These are phyloP conservation scores for Cyaniris semiargus DNA, from an alignment of 2,888 invertebrate genomes.

Conservation along the genomic window DNA sequence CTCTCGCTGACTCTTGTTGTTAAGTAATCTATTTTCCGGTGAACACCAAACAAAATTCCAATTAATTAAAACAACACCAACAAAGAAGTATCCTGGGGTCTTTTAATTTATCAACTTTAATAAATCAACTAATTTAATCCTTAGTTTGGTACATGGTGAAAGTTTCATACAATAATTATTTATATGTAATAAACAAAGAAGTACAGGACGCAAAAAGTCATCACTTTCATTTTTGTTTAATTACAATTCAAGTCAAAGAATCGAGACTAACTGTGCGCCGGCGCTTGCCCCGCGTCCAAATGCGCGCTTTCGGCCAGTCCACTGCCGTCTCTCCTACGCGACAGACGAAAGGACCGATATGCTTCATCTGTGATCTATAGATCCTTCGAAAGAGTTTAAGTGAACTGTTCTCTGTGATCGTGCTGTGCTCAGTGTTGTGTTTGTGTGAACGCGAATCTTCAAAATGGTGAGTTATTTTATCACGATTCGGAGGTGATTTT, in stretches of 20 bases:
- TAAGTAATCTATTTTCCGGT: too few relatives aligned
- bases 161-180: not conserved
- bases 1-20: too few relatives aligned
- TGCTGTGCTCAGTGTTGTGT: constrained; percentile 50
- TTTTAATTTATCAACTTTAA: too few relatives aligned
- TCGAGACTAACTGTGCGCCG: constrained; percentile 55
- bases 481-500: constrained; percentile 25
- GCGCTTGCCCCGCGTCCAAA: constrained; percentile 65
- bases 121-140: too few relatives aligned
- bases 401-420: constrained; percentile 46
- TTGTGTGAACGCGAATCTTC: constrained; percentile 53
- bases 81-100: too few relatives aligned
- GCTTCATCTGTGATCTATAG: constrained; percentile 43
- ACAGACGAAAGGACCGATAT: constrained; percentile 71
- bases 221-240: constrained; percentile 70
- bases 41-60: too few relatives aligned
- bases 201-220: constrained; percentile 34
- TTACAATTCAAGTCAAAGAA: constrained; percentile 69
- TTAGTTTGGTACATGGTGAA: not conserved
- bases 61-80: too few relatives aligned
- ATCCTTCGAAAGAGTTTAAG: constrained; percentile 38
- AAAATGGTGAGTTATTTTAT: constrained; percentile 65
- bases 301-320: constrained; percentile 68
- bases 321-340: constrained; percentile 67
- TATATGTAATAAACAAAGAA: not conserved